phyloP scores from a whole-genome alignment of 2,888 invertebrate genomes.

The Ditula angustiorana region DNA sequence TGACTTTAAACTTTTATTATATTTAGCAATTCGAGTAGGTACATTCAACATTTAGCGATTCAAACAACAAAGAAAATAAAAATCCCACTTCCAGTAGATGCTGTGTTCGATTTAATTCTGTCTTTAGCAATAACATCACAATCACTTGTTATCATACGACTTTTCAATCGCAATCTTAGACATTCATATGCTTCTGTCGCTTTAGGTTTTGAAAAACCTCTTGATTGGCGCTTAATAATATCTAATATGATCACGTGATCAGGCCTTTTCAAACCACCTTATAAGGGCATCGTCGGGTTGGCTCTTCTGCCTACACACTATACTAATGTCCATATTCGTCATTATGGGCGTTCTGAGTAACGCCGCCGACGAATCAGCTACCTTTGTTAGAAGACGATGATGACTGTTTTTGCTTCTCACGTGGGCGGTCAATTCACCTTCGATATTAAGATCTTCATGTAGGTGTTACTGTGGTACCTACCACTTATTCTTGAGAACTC shows the following conservation, averaged over 20 bases:
- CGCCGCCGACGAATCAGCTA: constrained; percentile 75
- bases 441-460: constrained; percentile 76
- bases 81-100: too few relatives aligned
- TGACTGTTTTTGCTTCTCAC: constrained; percentile 68
- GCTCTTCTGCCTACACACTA: constrained; percentile 60
- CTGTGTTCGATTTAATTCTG: too few relatives aligned
- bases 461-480: constrained; percentile 69
- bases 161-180: not conserved
- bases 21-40: too few relatives aligned
- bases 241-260: constrained; percentile 11
- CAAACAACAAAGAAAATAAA: too few relatives aligned
- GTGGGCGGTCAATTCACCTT: constrained; percentile 82
- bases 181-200: not conserved
- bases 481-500: constrained; percentile 59
- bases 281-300: constrained; percentile 68
- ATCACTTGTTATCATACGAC: too few relatives aligned
- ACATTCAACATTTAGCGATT: too few relatives aligned
- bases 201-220: not conserved
- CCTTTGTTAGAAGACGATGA: constrained; percentile 76
- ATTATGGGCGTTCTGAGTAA: constrained; percentile 77
- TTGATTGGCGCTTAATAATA: not conserved
- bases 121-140: too few relatives aligned
- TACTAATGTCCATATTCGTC: constrained; percentile 81
- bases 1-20: too few relatives aligned
- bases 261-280: constrained; percentile 58